Evolutionary conservation across 2,888 invertebrate genomes (phyloP).

Genomic region (Agonopterix heracliana): DNA sequence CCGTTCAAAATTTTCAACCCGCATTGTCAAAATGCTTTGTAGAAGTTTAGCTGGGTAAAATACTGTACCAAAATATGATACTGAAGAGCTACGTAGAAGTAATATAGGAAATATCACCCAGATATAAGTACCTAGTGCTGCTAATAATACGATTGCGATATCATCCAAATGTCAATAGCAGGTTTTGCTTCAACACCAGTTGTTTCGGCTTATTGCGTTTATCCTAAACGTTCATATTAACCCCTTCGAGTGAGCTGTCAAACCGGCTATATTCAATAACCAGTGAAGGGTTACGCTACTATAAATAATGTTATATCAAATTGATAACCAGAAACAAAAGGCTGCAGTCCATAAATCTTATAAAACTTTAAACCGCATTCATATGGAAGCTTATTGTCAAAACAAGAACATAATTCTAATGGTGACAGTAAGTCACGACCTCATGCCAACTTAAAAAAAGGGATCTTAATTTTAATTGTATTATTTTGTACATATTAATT

Average conservation of each 20-base stretch:
- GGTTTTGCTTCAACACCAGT: slow-evolving; percentile 66
- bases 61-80: background rate
- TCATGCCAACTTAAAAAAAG: slow-evolving; percentile 65
- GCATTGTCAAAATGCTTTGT: slow-evolving; percentile 61
- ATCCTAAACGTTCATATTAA: slow-evolving; percentile 72
- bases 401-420: slow-evolving; percentile 65
- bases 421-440: slow-evolving; percentile 70
- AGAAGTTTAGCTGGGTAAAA: slow-evolving; percentile 2
- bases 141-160: slow-evolving; percentile 46
- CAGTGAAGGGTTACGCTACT: slow-evolving; percentile 43
- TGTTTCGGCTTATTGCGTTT: slow-evolving; percentile 71
- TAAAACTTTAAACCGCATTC: slow-evolving; percentile 55
- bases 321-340: slow-evolving; percentile 63
- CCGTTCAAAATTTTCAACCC: slow-evolving; percentile 66
- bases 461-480: slow-evolving; percentile 68
- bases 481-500: slow-evolving; percentile 73
- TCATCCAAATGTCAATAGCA: slow-evolving; percentile 67
- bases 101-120: background rate
- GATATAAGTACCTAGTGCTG: background rate
- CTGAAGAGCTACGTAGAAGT: background rate
- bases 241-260: slow-evolving; percentile 73
- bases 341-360: slow-evolving; percentile 56
- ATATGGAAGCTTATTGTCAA: slow-evolving; percentile 58
- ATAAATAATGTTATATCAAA: slow-evolving; percentile 52
- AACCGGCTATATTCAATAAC: slow-evolving; percentile 59